Evolutionary conservation across 2,113 vertebrate genomes (phyloP), one percentile per base, ranked within the genome.

Genomic region (Onychorhynchus coronatus): DNA sequence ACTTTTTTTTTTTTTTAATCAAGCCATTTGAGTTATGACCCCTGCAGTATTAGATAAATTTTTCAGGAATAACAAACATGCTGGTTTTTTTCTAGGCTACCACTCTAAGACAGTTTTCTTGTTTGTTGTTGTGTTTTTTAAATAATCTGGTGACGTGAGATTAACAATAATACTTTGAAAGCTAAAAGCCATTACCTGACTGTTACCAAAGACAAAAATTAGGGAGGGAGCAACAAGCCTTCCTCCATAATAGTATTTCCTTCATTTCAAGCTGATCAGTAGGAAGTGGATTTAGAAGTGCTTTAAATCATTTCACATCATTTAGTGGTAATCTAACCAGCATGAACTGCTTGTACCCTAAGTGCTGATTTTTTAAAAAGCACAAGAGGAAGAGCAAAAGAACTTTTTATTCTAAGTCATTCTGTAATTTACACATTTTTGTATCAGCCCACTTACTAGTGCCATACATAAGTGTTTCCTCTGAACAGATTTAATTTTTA

Each of bases 401-500:
- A 97, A 97, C 95, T 95, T 97, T 95, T 96, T 97, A 95, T 80
- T 97, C 78, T 33, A 98, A 97, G 93, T 95, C 91, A 96, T 97
- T 97, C 93, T 93, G 76, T 56, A 97, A 97, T 98, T 98, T 98
- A 96, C 97, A 97, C 94, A 94, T 96, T 97, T 97, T 97, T 93
- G 85, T 97, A 96, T 97, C 96, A 97, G 70, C 84, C 94, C 92
- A 96, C 97, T 98, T 97, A 93, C 95, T 94, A 92, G 95, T 97
- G 98, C 97, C 97, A 98, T 97, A 93, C 77, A 97, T 94, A 97
- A 97, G 93, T 97, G 96, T 97, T 98, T 98, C 97, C 97, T 98
- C 92, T 97, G 97, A 98, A 98, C 93, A 93, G 95, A 98, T 97
- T 98, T 98, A 98, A 97, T 98, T 98, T 98, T 98, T 98, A 98